Evolutionary conservation across 2,888 invertebrate genomes (phyloP), one percentile per base, ranked within the genome.

Genomic region (Tipula unca): DNA sequence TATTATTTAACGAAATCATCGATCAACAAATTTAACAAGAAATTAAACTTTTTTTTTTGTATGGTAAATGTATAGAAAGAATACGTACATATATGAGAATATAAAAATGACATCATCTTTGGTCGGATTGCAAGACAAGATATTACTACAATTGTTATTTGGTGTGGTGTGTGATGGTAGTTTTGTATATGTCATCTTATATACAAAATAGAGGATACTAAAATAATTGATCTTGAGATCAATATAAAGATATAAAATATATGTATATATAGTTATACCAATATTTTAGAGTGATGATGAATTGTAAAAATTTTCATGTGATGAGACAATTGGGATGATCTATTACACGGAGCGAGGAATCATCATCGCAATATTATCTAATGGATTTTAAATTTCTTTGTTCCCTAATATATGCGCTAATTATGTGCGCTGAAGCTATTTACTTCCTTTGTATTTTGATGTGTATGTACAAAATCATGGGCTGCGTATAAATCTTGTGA

Each of bases 1-100:
- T 69, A 69, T 69, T 69, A 69, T 69, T 69, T 69, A 69, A 6
- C 69, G 69, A 69, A 69, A 69, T 69, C 69, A 69, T 69, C 69
- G 69, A 69, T 69, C 69, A 69, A 48, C 48, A 39, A 39, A 39
- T 39, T 48, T 48, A 17, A 48, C 48, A 48, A 69, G 69, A 69
- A 69, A 69, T 69, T 69, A 10, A 69, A 69, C 69, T 69, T 54
- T 54, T n/a, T 54, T 54, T 69, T 69, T 69, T 1, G 4, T 32
- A 32, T 32, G 25, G 13, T 25, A 69, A 25, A n/a, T n/a, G n/a
- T n/a, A n/a, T n/a, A n/a, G 69, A 25, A 69, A 69, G 69, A 69
- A 69, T 69, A 69, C 10, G 69, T 25, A 25, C 10, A 25, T 25
- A 25, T 69, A 69, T 69, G 25, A 69, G 25, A 69, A 69, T 25